Conservation (phyloP, 2,113 vertebrate genomes). For the Salvator merianae region DNA sequence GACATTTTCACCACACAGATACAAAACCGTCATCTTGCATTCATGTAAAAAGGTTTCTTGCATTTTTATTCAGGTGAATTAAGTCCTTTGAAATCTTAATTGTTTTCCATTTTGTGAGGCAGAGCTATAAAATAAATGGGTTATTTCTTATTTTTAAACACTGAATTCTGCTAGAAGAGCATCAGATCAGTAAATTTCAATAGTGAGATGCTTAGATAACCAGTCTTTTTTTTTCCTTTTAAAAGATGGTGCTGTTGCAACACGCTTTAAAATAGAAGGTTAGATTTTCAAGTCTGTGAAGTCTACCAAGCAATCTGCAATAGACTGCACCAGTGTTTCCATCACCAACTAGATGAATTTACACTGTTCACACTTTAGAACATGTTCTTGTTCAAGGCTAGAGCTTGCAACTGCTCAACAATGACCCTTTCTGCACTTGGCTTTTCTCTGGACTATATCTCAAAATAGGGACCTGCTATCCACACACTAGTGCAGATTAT, state of each 20-base stretch:
- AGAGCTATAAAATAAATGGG: too few species aligned
- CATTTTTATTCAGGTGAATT: not conserved
- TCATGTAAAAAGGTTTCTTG: slow-evolving; percentile 5
- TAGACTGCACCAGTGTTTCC: not conserved
- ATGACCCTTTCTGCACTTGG: too few species aligned
- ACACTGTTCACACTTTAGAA: not conserved
- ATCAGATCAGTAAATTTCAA: not conserved
- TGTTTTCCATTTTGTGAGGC: not conserved
- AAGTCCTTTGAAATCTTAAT: not conserved
- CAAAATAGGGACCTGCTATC: too few species aligned
- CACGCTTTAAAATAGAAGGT: not conserved
- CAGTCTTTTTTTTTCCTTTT: too few species aligned
- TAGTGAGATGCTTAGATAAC: not conserved
- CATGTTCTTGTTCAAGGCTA: not conserved
- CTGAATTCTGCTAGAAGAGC: not conserved
- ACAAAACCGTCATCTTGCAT: not conserved
- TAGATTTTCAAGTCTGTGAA: not conserved
- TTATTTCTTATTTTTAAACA: not conserved
- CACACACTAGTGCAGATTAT: too few species aligned
- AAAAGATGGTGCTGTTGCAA: not conserved
- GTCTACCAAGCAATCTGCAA: not conserved
- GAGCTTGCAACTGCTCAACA: not conserved
- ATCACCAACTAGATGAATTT: too few species aligned
- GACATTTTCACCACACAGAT: not conserved
- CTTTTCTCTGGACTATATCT: too few species aligned